A percentile compares a stretch with the other conserved stretches of the same genome.
Conservation (phyloP, 2,797 vertebrate genomes). For the Hippoglossus hippoglossus region DNA sequence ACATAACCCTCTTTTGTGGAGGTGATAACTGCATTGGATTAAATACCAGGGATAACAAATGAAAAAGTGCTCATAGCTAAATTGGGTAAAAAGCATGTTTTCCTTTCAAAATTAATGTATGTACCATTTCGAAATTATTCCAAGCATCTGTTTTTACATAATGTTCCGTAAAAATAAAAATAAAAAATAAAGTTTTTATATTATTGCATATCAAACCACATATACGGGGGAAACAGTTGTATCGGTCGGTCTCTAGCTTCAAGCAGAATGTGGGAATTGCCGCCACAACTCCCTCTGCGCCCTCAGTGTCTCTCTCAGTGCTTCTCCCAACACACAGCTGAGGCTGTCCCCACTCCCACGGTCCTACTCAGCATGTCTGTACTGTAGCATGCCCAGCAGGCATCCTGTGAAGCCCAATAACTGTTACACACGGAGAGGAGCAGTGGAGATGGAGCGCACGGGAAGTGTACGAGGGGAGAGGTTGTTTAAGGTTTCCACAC, state of each 20-base stretch:
- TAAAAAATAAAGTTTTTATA: no score
- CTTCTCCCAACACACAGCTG: constrained; percentile 36
- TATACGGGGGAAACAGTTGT: background rate
- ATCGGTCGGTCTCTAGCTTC: constrained; percentile 43
- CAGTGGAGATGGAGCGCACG: constrained; percentile 20
- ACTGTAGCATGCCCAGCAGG: constrained; percentile 45
- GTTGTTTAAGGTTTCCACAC: constrained; percentile 57
- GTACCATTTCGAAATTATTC: background rate
- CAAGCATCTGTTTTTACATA: background rate
- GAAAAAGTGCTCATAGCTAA: background rate
- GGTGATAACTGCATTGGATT: no score
- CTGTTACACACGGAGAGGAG: constrained; percentile 45
- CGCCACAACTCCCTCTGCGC: constrained; percentile 41
- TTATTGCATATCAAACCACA: background rate
- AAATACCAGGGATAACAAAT: background rate
- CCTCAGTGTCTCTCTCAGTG: background rate
- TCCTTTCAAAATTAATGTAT: background rate
- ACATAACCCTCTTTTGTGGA: no score
- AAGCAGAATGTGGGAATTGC: constrained; percentile 62
- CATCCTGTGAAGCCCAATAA: constrained; percentile 56
- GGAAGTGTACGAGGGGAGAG: constrained; percentile 15
- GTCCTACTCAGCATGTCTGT: constrained; percentile 48
- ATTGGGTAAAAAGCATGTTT: background rate
- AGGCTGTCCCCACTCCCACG: constrained; percentile 38
- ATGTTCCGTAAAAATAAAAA: background rate